A percentile compares a stretch with the other conserved stretches of the same genome.
Evolutionary conservation across 2,113 vertebrate genomes (phyloP).

Genomic region (Pseudopipra pipra): DNA sequence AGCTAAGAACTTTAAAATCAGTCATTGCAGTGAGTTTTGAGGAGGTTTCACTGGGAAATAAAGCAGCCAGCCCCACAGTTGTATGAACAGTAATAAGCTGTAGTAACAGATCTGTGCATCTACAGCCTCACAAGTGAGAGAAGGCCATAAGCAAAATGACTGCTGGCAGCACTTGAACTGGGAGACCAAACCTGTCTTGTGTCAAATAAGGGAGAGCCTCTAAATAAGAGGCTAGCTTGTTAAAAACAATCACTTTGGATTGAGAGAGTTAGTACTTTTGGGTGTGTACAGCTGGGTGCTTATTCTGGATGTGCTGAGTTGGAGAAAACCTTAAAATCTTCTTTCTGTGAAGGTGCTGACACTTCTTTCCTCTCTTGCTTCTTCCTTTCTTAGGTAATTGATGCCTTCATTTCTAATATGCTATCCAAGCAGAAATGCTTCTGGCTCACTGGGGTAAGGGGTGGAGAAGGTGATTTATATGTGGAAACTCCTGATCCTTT

Average conservation of each 20-base stretch:
- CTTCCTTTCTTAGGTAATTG: conserved; percentile 24
- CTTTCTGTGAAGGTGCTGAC: conserved; percentile 7
- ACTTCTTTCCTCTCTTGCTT: background rate
- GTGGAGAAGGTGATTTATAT: background rate
- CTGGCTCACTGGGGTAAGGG: conserved; percentile 9
- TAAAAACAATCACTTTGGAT: background rate
- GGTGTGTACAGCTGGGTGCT: background rate
- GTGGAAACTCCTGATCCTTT: background rate
- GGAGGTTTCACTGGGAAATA: background rate
- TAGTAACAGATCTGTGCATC: background rate
- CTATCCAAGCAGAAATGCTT: conserved; percentile 28
- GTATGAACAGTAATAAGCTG: background rate
- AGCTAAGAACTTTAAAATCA: background rate
- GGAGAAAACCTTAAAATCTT: conserved; percentile 15
- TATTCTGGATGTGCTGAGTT: background rate
- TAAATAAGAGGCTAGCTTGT: background rate
- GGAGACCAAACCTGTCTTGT: background rate
- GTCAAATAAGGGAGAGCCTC: background rate
- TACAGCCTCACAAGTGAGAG: background rate
- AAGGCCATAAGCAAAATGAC: background rate
- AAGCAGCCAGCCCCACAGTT: background rate
- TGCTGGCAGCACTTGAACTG: background rate
- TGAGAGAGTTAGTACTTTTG: background rate
- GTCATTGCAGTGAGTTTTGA: background rate
- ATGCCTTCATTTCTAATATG: conserved; percentile 1